phyloP scores from a whole-genome alignment of 2,113 vertebrate species.

The Columbina picui region DNA sequence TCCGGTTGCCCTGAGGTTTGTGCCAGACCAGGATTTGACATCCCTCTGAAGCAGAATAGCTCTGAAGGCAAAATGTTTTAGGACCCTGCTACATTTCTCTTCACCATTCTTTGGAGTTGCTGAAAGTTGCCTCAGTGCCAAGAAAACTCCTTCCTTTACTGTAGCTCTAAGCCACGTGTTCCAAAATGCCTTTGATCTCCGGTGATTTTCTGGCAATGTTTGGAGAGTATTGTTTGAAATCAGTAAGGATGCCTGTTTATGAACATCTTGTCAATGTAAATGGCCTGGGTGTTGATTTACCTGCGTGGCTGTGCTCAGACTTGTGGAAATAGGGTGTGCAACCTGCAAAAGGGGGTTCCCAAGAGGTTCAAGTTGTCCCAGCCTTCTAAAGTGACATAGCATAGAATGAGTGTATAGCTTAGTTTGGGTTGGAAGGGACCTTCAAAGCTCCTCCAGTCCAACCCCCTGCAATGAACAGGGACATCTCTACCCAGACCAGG shows the following conservation, averaged over 20 bases:
- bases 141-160: background rate
- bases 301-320: background rate
- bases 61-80: background rate
- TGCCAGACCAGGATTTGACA: background rate
- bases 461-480: too few species aligned
- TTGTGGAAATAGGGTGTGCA: background rate
- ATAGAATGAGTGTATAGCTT: too few species aligned
- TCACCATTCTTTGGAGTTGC: background rate
- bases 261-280: background rate
- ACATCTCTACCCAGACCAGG: too few species aligned
- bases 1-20: background rate
- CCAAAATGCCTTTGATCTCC: background rate
- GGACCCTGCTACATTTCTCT: background rate
- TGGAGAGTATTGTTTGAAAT: background rate
- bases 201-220: background rate
- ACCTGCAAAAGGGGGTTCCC: accelerated
- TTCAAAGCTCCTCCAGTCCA: too few species aligned
- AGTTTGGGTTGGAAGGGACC: too few species aligned
- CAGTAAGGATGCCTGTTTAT: background rate
- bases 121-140: background rate
- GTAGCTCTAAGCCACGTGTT: background rate
- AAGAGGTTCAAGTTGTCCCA: background rate
- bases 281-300: background rate
- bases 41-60: background rate
- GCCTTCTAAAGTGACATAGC: background rate